Conservation (phyloP, 2,797 vertebrate species). For the Chaetophractus vellerosus region DNA sequence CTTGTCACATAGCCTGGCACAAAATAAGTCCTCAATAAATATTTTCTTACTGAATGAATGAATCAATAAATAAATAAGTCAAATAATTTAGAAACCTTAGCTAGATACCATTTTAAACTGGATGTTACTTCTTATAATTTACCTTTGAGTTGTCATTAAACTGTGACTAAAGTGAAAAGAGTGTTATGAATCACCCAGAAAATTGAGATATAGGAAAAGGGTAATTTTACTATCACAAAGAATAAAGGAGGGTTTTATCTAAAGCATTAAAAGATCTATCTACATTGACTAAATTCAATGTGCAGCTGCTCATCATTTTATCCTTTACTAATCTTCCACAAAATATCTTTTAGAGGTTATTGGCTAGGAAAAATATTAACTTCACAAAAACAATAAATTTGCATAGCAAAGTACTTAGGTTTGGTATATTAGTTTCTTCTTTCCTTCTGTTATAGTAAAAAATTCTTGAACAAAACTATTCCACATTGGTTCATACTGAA, state of each 20-base stretch:
- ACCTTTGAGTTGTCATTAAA: neutral
- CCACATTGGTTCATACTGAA: neutral
- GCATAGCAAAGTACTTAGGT: neutral
- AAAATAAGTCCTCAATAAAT: neutral
- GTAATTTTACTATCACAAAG: neutral
- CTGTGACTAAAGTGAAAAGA: neutral
- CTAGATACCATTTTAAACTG: neutral
- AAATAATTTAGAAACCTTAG: neutral
- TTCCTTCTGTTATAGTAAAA: neutral
- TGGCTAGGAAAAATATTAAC: neutral
- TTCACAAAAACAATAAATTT: neutral
- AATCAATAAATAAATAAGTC: neutral
- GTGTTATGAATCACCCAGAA: neutral
- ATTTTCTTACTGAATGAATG: neutral
- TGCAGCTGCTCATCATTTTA: neutral
- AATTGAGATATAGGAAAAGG: neutral
- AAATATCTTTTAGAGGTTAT: neutral
- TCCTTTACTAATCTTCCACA: slow-evolving; percentile 9
- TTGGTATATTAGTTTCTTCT: neutral
- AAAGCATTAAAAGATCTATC: neutral
- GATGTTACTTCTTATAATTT: neutral
- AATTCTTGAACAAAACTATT: neutral
- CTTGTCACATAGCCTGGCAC: neutral
- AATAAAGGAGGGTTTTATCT: neutral
- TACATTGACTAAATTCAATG: neutral